Percentiles rank a stretch among this genome's conserved stretches.
These are phyloP conservation scores for Troilus luridus DNA, from an alignment of 2,888 invertebrate species.

Conservation along the genomic window DNA sequence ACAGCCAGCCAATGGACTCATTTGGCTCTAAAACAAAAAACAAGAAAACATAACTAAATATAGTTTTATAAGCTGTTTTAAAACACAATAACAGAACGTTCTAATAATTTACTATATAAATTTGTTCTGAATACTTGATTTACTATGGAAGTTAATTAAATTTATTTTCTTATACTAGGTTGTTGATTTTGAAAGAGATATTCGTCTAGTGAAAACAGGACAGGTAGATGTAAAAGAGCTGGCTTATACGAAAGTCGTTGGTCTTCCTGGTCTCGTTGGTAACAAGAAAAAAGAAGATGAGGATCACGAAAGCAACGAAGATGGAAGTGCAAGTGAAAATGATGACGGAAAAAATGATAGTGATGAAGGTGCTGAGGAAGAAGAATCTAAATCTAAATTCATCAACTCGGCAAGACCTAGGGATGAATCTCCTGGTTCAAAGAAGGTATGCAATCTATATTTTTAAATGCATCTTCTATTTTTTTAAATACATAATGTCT, in stretches of 20 bases:
- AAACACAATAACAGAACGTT: neutral
- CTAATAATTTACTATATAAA: neutral
- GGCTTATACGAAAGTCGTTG: constrained; percentile 89
- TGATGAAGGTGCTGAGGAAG: constrained; percentile 72
- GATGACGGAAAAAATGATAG: constrained; percentile 68
- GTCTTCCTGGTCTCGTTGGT: constrained; percentile 79
- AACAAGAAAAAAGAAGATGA: constrained; percentile 66
- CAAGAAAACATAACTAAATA: no score
- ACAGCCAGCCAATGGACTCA: no score
- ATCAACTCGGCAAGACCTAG: constrained; percentile 79
- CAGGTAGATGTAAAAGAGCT: constrained; percentile 75
- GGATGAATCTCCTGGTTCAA: constrained; percentile 86
- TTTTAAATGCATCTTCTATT: no score
- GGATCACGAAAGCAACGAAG: constrained; percentile 29
- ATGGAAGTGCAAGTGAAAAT: constrained; percentile 31
- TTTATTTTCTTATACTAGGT: constrained; percentile 73
- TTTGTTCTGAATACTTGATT: neutral
- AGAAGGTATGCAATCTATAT: constrained; percentile 73
- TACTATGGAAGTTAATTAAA: neutral
- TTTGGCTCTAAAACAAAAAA: no score
- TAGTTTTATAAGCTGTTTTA: no score
- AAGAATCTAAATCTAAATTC: constrained; percentile 71
- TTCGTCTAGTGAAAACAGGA: constrained; percentile 83
- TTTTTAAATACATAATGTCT: neutral
- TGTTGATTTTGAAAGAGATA: constrained; percentile 88